A percentile compares a stretch with the other conserved stretches of the same genome.
Evolutionary conservation across 2,888 invertebrate species (phyloP).

Genomic region (Pyralis farinalis): DNA sequence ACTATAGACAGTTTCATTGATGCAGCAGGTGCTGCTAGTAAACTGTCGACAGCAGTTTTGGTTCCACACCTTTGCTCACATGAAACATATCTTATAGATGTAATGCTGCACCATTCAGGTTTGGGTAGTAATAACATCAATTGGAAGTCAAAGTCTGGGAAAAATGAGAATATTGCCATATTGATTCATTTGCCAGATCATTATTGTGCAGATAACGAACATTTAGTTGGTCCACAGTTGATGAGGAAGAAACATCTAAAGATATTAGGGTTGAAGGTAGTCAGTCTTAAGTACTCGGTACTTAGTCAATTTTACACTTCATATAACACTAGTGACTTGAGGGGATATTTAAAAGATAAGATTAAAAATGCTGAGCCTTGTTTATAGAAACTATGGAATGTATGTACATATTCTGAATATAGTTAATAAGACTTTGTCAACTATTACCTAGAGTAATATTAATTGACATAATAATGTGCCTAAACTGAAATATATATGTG

Average conservation of each 20-base stretch:
- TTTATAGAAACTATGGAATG: constrained; percentile 25
- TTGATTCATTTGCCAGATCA: constrained; percentile 84
- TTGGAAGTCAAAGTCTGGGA: constrained; percentile 60
- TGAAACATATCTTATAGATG: constrained; percentile 82
- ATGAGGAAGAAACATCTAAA: constrained; percentile 83
- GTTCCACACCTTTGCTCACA: constrained; percentile 78
- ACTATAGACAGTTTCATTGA: constrained; percentile 59
- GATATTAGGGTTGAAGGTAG: constrained; percentile 83
- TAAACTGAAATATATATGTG: neutral
- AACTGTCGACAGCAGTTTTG: constrained; percentile 70
- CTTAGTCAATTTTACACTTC: constrained; percentile 70
- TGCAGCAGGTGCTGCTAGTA: constrained; percentile 65
- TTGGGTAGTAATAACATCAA: constrained; percentile 57
- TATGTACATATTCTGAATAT: constrained; percentile 14
- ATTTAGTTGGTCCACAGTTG: constrained; percentile 82
- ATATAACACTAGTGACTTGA: constrained; percentile 66
- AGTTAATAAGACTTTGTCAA: neutral
- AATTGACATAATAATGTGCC: neutral
- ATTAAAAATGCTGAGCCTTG: constrained; percentile 52
- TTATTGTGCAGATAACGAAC: constrained; percentile 78
- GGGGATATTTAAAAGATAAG: constrained; percentile 71
- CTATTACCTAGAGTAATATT: too few relatives aligned
- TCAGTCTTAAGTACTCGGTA: constrained; percentile 76
- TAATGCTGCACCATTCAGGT: constrained; percentile 76
- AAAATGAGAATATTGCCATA: constrained; percentile 76